Percentiles rank a stretch among this genome's conserved stretches.
Conservation (phyloP, 2,888 invertebrate genomes). For the Agapetus fuscipes region DNA sequence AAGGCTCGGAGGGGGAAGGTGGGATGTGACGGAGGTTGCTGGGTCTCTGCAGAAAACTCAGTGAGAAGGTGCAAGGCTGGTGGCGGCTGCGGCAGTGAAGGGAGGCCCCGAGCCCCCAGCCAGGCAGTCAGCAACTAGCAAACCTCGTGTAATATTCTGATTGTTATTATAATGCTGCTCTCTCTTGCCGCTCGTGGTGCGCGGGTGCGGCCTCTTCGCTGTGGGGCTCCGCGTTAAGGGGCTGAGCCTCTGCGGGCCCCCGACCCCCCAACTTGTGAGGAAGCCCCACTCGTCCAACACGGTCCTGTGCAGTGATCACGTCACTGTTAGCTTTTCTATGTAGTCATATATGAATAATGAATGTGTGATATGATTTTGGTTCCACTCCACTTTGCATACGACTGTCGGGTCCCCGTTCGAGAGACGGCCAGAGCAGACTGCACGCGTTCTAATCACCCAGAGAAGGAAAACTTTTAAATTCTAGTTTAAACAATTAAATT, state of each 20-base stretch:
- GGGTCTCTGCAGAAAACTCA: slow-evolving; percentile 82
- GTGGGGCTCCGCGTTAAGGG: too few relatives aligned
- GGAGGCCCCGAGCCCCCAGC: slow-evolving; percentile 1
- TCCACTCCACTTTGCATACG: slow-evolving; percentile 6
- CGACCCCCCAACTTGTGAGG: not conserved
- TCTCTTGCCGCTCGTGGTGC: slow-evolving; percentile 16
- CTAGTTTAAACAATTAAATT: slow-evolving; percentile 11
- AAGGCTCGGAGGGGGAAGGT: slow-evolving; percentile 53
- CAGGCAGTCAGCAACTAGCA: slow-evolving; percentile 11
- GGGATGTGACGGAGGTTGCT: slow-evolving; percentile 92
- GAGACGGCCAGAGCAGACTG: slow-evolving; percentile 6
- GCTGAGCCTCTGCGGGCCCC: not conserved
- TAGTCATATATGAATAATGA: slow-evolving; percentile 20
- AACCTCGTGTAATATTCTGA: slow-evolving; percentile 8
- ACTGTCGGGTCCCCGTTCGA: slow-evolving; percentile 8
- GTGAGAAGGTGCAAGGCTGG: slow-evolving; percentile 83
- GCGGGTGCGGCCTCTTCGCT: not conserved
- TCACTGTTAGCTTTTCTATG: slow-evolving; percentile 20
- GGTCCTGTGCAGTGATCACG: slow-evolving; percentile 7
- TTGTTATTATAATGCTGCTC: slow-evolving; percentile 17
- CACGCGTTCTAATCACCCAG: slow-evolving; percentile 8
- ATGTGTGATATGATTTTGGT: slow-evolving; percentile 20
- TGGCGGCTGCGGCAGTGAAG: slow-evolving; percentile 68
- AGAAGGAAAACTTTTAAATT: too few relatives aligned
- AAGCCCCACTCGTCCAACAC: not conserved